Base-by-base conservation (phyloP, 2,113 vertebrate species). In the Microcebus ravelobensis region DNA sequence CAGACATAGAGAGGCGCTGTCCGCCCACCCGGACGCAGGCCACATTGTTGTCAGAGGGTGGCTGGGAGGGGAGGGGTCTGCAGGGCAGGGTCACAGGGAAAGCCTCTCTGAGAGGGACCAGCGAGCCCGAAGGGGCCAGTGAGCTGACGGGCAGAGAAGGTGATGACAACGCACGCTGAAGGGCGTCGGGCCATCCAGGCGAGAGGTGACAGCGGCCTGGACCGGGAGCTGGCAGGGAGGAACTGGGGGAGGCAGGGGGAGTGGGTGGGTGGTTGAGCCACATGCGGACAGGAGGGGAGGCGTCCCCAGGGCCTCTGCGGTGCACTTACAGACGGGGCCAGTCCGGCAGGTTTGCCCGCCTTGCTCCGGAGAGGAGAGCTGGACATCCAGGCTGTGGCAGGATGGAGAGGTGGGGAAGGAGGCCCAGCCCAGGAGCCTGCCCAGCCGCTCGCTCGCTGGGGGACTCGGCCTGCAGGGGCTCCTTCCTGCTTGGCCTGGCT, bases 361-460 rank as follows among this genome's bases (percentile, higher is more conserved):
- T 36, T 23, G 13, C 73, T 10, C 23, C 1, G 11, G 39, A 52
- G 50, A 50, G 71, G 31, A 50, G 8, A 48, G 18, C 20, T 3
- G 50, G 48, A 21, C 48, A 23, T 6, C 12, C 31, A 1, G 17
- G 76, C 3, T n/a, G 18, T 52, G 14, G 31, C 17, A 52, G 48
- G 18, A 7, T 21, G 8, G 9, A 61, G 23, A 61, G 25, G 23
- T 61, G 9, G 70, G 10, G 70, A 15, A 73, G 36, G 67, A n/a
- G 29, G 29, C 63, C 59, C 59, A 10, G 59, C 59, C 59, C 25
- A 7, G 20, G 48, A 3, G 52, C 77, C 31, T 27, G 50, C 50
- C 67, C 31, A 7, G 0, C 45, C 42, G 6, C 42, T 42, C 3
- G 42, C 42, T 45, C 7, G 42, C 5, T 3, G 0, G 0, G 77